Evolutionary conservation across 2,888 invertebrate genomes (phyloP).

Genomic region (Elysia crispata): DNA sequence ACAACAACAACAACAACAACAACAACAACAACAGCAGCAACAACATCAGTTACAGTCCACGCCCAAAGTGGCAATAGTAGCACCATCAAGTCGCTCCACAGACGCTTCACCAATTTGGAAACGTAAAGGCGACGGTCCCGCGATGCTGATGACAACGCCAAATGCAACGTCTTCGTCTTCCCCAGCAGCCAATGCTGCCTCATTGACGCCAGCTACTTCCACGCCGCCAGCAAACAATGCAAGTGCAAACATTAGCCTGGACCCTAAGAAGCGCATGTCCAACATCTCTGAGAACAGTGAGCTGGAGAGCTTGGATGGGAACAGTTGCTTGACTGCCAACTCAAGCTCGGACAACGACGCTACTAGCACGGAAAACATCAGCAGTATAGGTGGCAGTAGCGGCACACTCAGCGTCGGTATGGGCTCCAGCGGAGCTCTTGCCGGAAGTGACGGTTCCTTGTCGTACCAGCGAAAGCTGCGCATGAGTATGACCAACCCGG

Average conservation of each 20-base stretch:
- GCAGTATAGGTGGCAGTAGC: slow-evolving; percentile 64
- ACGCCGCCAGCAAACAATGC: not conserved
- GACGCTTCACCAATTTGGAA: slow-evolving; percentile 79
- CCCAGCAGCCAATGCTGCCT: no score
- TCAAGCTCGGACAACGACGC: slow-evolving; percentile 76
- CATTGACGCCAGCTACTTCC: not conserved
- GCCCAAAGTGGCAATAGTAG: slow-evolving; percentile 56
- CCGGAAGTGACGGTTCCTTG: slow-evolving; percentile 59
- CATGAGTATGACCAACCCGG: slow-evolving; percentile 61
- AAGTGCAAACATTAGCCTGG: slow-evolving; percentile 56
- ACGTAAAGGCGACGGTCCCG: slow-evolving; percentile 71
- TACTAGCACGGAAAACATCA: slow-evolving; percentile 70
- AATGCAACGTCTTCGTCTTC: not conserved
- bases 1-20: slow-evolving; percentile 46
- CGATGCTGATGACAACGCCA: not conserved
- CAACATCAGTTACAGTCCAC: slow-evolving; percentile 55
- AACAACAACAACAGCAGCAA: not conserved
- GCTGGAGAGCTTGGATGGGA: slow-evolving; percentile 77
- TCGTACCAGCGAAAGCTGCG: slow-evolving; percentile 69
- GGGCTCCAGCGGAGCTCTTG: slow-evolving; percentile 52
- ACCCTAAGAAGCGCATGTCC: slow-evolving; percentile 76
- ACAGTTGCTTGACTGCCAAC: slow-evolving; percentile 61
- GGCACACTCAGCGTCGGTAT: slow-evolving; percentile 70
- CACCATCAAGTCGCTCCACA: slow-evolving; percentile 50
- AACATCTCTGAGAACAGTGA: slow-evolving; percentile 78